These are phyloP conservation scores for Neomonachus schauinslandi DNA, from an alignment of 2,113 vertebrate genomes.

Conservation along the genomic window DNA sequence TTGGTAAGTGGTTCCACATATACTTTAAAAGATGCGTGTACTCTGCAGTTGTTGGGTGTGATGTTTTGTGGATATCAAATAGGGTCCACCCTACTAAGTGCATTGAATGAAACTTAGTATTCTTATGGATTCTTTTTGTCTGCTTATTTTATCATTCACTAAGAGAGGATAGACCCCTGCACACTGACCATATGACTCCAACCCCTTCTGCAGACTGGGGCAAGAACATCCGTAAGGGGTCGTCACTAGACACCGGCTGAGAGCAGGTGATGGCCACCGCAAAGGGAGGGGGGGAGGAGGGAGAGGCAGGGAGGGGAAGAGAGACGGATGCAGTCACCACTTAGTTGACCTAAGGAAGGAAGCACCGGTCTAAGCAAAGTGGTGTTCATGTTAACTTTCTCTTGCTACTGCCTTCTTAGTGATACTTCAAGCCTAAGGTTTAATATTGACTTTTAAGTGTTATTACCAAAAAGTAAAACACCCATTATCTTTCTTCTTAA, in stretches of 20 bases:
- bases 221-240: too few relatives aligned
- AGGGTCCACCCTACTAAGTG: background rate
- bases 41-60: too few relatives aligned
- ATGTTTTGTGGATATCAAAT: background rate
- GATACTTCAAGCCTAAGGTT: background rate
- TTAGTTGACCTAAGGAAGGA: background rate
- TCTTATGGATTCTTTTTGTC: background rate
- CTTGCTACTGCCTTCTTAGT: background rate
- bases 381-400: background rate
- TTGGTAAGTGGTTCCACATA: rapidly evolving
- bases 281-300: background rate
- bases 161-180: background rate
- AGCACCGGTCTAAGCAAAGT: rapidly evolving
- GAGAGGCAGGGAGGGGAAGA: too few relatives aligned
- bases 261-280: background rate
- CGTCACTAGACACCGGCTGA: background rate
- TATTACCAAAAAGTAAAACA: background rate
- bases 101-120: background rate
- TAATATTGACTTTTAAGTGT: background rate
- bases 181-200: background rate
- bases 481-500: background rate
- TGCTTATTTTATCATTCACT: background rate
- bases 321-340: rapidly evolving
- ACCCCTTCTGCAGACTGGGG: background rate
- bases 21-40: background rate